Evolutionary conservation across 2,113 vertebrate genomes (phyloP).

Genomic region (Alethe castanea): DNA sequence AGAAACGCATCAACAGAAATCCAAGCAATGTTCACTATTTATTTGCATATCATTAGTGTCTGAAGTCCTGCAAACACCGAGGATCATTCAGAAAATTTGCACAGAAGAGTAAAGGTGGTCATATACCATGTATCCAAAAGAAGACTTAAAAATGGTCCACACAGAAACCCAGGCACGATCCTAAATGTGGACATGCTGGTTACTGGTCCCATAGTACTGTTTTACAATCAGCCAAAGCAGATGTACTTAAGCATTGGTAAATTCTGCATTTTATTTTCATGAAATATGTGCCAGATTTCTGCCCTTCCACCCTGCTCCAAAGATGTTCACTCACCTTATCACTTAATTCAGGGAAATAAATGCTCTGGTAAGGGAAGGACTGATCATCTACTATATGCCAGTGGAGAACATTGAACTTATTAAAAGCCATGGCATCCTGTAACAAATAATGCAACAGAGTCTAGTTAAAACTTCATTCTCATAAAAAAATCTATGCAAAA

Average conservation of each 20-base stretch:
- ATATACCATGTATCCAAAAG: not conserved
- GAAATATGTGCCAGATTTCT: not conserved
- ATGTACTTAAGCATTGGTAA: not conserved
- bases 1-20: not conserved
- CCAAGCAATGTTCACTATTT: not conserved
- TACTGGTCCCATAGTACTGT: not conserved
- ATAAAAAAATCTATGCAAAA: not conserved
- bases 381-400: conserved; percentile 96
- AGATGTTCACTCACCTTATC: conserved; percentile 75
- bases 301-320: not conserved
- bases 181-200: not conserved
- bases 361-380: conserved; percentile 92
- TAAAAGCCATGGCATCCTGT: conserved; percentile 96
- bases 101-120: not conserved
- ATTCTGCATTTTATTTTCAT: not conserved
- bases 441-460: not conserved
- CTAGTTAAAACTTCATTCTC: not conserved
- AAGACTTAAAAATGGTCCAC: not conserved
- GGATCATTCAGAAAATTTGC: not conserved
- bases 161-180: not conserved
- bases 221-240: not conserved
- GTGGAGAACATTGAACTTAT: conserved; percentile 97
- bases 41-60: not conserved
- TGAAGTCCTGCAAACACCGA: not conserved
- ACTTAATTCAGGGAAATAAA: conserved; percentile 87